phyloP scores from a whole-genome alignment of 1,140 invertebrate genomes.

The Wiebesia pumilae region DNA sequence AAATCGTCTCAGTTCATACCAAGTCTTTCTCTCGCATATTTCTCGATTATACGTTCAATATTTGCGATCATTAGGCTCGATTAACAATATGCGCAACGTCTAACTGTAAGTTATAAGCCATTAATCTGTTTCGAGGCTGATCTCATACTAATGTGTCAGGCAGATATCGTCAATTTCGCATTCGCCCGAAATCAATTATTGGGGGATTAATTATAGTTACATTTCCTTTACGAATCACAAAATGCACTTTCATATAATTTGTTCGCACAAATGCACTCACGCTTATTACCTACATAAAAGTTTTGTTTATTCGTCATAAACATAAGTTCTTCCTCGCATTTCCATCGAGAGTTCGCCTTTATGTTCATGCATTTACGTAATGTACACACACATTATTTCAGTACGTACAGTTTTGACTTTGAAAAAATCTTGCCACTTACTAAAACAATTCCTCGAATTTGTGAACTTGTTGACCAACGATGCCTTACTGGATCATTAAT shows the following conservation, averaged over 20 bases:
- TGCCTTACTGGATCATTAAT: conserved; percentile 36
- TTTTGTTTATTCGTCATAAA: background rate
- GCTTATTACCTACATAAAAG: conserved; percentile 37
- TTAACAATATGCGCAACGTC: conserved; percentile 39
- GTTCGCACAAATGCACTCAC: conserved; percentile 48
- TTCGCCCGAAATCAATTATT: conserved; percentile 51
- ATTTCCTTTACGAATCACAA: conserved; percentile 64
- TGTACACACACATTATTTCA: conserved; percentile 10
- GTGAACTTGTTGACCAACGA: conserved; percentile 20
- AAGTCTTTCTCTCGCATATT: conserved; percentile 49
- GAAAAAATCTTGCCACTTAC: conserved; percentile 15
- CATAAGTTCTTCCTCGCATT: conserved; percentile 4
- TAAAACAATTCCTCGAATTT: conserved; percentile 37
- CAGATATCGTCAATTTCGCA: conserved; percentile 70
- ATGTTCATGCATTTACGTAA: background rate
- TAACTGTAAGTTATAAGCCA: conserved; percentile 44
- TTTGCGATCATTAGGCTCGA: conserved; percentile 39
- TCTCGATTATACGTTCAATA: conserved; percentile 42
- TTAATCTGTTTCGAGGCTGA: conserved; percentile 48
- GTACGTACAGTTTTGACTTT: background rate
- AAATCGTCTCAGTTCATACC: conserved; percentile 19
- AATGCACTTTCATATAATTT: conserved; percentile 59
- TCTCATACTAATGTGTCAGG: conserved; percentile 65
- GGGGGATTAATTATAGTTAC: conserved; percentile 48
- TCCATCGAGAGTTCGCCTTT: background rate